phyloP scores from a whole-genome alignment of 2,797 vertebrate species.

The Dicrostonyx torquatus region DNA sequence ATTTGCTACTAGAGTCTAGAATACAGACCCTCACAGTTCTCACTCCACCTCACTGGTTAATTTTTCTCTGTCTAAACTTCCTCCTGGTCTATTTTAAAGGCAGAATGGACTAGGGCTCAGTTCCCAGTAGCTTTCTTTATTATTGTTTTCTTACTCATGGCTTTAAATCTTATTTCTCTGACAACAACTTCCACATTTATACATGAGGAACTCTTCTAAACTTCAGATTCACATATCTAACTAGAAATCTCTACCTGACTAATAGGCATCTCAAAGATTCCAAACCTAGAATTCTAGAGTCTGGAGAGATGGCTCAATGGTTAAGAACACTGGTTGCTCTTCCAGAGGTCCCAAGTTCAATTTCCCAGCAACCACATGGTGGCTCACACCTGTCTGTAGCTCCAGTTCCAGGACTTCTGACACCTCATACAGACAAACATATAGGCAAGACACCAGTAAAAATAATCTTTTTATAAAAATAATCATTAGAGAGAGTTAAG shows the following conservation, averaged over 20 bases:
- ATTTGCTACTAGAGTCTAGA: background rate
- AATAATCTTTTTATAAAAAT: background rate
- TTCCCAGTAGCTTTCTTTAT: background rate
- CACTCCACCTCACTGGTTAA: background rate
- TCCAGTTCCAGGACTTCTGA: background rate
- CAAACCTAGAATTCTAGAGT: background rate
- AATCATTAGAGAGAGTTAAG: background rate
- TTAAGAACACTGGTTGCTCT: background rate
- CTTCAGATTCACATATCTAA: background rate
- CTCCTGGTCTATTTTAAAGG: background rate
- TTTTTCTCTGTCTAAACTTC: background rate
- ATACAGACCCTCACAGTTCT: background rate
- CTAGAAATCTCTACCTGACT: background rate
- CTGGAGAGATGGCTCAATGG: background rate
- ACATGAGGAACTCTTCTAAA: background rate
- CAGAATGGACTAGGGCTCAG: background rate
- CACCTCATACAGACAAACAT: background rate
- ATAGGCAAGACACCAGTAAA: background rate
- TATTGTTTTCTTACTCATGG: background rate
- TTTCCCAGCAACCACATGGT: background rate
- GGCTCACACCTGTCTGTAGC: background rate
- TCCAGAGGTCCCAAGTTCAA: background rate
- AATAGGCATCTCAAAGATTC: background rate
- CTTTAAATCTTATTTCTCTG: conserved; percentile 13
- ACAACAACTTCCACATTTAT: background rate